These are phyloP conservation scores for Zapus hudsonius DNA, from an alignment of 2,113 vertebrate species.

Conservation along the genomic window DNA sequence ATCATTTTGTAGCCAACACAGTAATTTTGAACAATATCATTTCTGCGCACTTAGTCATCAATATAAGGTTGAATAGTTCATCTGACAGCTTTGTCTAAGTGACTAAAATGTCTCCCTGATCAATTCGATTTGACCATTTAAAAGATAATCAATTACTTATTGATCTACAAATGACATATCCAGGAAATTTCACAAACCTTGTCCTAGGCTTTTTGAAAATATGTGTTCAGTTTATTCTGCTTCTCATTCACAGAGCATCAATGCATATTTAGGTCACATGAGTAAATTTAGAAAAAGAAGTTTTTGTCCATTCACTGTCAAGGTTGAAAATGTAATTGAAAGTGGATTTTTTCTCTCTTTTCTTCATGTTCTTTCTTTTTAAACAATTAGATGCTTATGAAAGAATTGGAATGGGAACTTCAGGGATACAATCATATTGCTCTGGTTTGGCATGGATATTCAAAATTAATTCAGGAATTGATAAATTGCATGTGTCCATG, in stretches of 20 bases:
- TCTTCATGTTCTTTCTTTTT: background rate
- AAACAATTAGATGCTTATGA: background rate
- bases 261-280: background rate
- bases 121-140: conserved; percentile 46
- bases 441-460: background rate
- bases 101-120: conserved; percentile 31
- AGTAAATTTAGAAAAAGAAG: background rate
- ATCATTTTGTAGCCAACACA: conserved; percentile 29
- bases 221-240: background rate
- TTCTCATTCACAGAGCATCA: background rate
- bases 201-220: background rate
- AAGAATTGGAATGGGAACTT: background rate
- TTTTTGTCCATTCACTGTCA: conserved; percentile 18
- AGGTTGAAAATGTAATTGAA: conserved; percentile 12
- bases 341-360: background rate
- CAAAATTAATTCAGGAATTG: background rate
- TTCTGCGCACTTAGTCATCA: conserved; percentile 40
- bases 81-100: conserved; percentile 50
- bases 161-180: conserved; percentile 34
- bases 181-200: conserved; percentile 7
- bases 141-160: conserved; percentile 47
- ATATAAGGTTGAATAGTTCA: conserved; percentile 17
- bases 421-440: background rate
- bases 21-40: conserved; percentile 33
- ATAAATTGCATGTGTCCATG: background rate